Evolutionary conservation across 2,888 invertebrate genomes (phyloP).

Genomic region (Ophraella communa): DNA sequence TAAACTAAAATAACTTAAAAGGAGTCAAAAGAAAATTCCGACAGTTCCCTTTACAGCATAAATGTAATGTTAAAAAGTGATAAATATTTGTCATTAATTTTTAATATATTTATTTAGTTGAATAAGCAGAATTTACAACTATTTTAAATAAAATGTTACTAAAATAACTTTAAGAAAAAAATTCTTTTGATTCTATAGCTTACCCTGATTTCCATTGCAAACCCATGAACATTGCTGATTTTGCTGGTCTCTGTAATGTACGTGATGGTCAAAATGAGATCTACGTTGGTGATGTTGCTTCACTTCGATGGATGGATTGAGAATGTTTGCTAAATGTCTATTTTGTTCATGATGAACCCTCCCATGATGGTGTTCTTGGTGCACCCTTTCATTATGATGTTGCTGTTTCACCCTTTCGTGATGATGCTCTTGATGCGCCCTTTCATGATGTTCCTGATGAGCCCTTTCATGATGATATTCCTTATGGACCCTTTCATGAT

Average conservation of each 20-base stretch:
- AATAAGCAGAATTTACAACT: too few species aligned
- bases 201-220: neutral
- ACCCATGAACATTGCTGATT: conserved; percentile 3
- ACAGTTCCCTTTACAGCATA: too few species aligned
- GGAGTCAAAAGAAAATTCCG: too few species aligned
- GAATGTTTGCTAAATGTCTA: too few species aligned
- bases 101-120: too few species aligned
- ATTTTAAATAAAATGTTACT: too few species aligned
- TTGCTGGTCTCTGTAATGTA: neutral
- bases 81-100: too few species aligned
- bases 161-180: too few species aligned
- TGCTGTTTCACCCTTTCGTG: neutral
- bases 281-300: neutral
- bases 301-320: neutral
- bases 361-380: neutral
- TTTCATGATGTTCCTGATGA: neutral
- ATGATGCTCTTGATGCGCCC: neutral
- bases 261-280: neutral
- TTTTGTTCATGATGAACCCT: neutral
- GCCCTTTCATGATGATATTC: neutral
- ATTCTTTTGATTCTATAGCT: too few species aligned
- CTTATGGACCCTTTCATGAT: neutral
- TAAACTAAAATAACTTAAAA: too few species aligned
- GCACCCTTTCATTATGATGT: neutral
- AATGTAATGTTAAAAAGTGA: too few species aligned